Conservation (phyloP, 2,113 vertebrate species). For the Plestiodon gilberti region DNA sequence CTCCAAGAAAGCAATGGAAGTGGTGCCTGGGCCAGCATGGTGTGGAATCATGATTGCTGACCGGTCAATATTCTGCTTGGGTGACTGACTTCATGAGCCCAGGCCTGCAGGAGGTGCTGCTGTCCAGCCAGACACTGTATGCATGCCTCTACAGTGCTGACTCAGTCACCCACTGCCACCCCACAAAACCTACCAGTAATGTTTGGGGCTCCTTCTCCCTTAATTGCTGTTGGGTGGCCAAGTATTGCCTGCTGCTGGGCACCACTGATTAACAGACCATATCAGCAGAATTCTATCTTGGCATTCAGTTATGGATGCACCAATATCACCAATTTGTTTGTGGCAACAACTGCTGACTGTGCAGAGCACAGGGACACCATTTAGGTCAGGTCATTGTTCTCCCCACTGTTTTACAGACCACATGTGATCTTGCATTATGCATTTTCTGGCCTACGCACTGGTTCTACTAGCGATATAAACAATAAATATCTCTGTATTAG, state of each 20-base stretch:
- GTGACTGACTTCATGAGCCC: neutral
- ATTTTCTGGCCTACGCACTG: neutral
- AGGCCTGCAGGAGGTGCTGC: neutral
- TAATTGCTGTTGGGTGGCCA: neutral
- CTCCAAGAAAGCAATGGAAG: neutral
- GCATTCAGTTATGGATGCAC: neutral
- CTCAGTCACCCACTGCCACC: neutral
- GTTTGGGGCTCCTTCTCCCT: neutral
- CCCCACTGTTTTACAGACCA: neutral
- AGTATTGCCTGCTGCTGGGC: neutral
- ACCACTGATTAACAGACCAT: neutral
- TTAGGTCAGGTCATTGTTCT: neutral
- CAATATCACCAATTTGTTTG: neutral
- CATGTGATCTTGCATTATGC: neutral
- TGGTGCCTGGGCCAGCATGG: neutral
- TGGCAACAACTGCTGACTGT: neutral
- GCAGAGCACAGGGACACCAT: neutral
- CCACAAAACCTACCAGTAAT: neutral
- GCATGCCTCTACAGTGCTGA: neutral
- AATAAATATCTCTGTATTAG: neutral
- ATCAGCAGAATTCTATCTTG: neutral
- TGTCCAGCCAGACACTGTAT: neutral
- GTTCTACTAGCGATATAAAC: neutral
- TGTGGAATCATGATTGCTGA: neutral
- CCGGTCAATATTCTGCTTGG: too few relatives aligned